A percentile compares a stretch with the other conserved stretches of the same genome.
Conservation (phyloP, 1,140 invertebrate genomes). For the Saxidomus purpurata region DNA sequence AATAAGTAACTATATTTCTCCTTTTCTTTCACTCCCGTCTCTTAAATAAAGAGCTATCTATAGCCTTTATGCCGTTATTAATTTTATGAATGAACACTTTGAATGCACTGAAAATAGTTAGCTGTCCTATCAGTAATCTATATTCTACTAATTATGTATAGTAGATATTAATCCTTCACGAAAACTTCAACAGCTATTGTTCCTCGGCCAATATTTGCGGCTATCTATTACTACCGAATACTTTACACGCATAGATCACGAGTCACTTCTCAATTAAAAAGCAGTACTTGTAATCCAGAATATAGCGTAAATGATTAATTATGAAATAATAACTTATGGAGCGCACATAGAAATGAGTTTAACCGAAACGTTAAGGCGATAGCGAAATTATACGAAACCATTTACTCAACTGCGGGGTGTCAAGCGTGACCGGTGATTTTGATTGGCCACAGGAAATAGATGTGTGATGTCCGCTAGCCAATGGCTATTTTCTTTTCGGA, state of each 20-base stretch:
- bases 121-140: background rate
- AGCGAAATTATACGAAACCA: background rate
- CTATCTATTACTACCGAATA: background rate
- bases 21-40: too few relatives aligned
- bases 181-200: slow-evolving; percentile 20
- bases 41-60: background rate
- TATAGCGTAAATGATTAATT: background rate
- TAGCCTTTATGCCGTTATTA: background rate
- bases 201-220: background rate
- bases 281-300: slow-evolving; percentile 24
- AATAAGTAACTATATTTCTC: too few relatives aligned
- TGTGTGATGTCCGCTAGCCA: slow-evolving; percentile 39
- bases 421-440: slow-evolving; percentile 23
- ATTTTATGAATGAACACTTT: slow-evolving; percentile 52
- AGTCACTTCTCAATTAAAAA: background rate
- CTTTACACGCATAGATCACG: background rate
- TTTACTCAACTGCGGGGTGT: slow-evolving; percentile 47
- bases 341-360: background rate
- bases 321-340: background rate
- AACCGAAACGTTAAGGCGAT: background rate
- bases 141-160: background rate
- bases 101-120: background rate
- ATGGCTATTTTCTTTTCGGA: slow-evolving; percentile 59
- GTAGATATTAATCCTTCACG: background rate
- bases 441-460: slow-evolving; percentile 52